phyloP scores from a whole-genome alignment of 2,888 invertebrate species.

The Ariolimax columbianus region DNA sequence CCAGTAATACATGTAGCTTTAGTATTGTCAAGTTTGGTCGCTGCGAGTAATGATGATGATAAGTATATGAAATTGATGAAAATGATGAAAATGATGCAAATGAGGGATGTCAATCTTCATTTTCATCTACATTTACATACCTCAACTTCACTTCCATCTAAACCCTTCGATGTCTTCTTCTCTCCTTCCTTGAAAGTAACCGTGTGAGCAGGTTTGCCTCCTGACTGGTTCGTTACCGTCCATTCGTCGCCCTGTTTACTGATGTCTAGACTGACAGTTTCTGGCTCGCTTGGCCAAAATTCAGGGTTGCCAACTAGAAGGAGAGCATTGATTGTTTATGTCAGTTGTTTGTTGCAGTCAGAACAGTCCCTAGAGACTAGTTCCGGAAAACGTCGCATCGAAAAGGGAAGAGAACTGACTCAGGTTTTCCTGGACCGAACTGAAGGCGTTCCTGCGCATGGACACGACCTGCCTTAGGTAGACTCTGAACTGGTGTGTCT shows the following conservation, averaged over 20 bases:
- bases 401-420: too few species aligned
- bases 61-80: neutral
- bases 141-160: slow-evolving; percentile 5
- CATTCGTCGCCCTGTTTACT: neutral
- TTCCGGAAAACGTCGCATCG: too few species aligned
- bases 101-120: neutral
- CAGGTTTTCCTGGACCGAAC: too few species aligned
- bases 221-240: neutral
- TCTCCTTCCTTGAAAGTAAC: slow-evolving; percentile 7
- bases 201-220: neutral
- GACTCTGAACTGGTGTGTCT: too few species aligned
- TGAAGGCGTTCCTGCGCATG: too few species aligned
- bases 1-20: too few species aligned
- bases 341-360: too few species aligned
- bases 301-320: neutral
- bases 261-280: neutral
- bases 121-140: neutral
- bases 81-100: neutral
- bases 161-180: neutral
- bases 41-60: neutral
- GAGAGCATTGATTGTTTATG: neutral
- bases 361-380: too few species aligned
- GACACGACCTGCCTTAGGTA: too few species aligned
- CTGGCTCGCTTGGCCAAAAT: neutral
- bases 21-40: neutral